Evolutionary conservation across 2,113 vertebrate genomes (phyloP), one percentile per base, ranked within the genome.

Genomic region (Holacanthus passer): DNA sequence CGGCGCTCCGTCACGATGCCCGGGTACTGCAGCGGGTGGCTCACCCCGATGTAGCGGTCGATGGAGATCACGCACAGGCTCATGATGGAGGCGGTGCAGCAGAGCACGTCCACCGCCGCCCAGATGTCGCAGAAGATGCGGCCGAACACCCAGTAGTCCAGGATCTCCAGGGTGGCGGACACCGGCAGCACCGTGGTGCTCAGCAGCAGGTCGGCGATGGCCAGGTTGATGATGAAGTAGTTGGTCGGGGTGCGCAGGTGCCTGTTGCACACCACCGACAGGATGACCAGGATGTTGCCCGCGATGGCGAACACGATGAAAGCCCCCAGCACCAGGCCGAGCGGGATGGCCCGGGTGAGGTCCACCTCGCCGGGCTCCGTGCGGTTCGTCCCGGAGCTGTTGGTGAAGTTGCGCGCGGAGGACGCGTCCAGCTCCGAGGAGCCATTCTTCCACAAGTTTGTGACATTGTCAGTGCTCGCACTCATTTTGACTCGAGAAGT

Each of bases 31-130:
- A 99, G 94, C 16, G 98, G 97, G 86, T 98, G 95, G 59, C 98
- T 96, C 17, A 99, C 98, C 7, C 98, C 98, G 13, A 99, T 97
- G 87, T 97, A 99, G 20, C 98, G 97, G 85, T 99, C 98, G 17
- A 99, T 98, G 89, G 98, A 99, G 67, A 99, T 99, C 75, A 97
- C 97, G 87, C 98, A 99, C 76, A 99, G 93, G 85, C 98, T 99
- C 91, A 99, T 94, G 81, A 99, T 99, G 82, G 98, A 99, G 55
- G 98, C 98, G 0, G 98, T 99, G 92, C 98, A 99, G 93, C 98
- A 99, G 73, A 99, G 93, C 73, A 99, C 98, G 19, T 99, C 98
- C 90, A 99, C 95, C 0, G 98, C 98, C 3, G 98, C 98, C 98
- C 98, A 99, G 72, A 99, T 97, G 90, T 99, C 98, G 43, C 98